Conservation (phyloP, 1,140 invertebrate species). For the Magallana angulata region DNA sequence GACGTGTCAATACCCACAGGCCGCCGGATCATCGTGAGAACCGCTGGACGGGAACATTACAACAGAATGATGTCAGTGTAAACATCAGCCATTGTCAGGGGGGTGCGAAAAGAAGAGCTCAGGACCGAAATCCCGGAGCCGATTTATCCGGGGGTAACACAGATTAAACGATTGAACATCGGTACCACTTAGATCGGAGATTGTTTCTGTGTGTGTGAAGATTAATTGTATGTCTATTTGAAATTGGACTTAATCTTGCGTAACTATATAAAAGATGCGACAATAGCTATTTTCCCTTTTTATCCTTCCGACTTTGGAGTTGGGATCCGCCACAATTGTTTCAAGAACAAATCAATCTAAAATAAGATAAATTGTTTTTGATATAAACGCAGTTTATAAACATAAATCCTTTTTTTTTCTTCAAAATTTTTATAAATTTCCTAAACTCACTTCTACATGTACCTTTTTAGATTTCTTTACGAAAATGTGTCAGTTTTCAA, state of each 20-base stretch:
- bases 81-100: background rate
- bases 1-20: slow-evolving; percentile 24
- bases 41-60: background rate
- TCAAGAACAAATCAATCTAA: too few relatives aligned
- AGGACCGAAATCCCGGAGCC: background rate
- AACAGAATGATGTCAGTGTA: slow-evolving; percentile 19
- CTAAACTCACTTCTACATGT: too few relatives aligned
- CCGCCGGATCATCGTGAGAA: slow-evolving; percentile 10
- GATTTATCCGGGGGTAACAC: background rate
- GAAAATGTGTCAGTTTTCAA: too few relatives aligned
- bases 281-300: background rate
- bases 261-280: background rate
- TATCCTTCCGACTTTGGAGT: background rate
- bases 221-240: background rate
- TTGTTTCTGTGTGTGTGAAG: background rate
- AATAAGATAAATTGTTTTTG: too few relatives aligned
- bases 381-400: too few relatives aligned
- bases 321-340: too few relatives aligned
- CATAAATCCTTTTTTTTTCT: too few relatives aligned
- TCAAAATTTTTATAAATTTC: too few relatives aligned
- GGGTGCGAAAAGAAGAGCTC: background rate
- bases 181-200: background rate
- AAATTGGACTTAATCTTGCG: background rate
- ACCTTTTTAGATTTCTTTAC: too few relatives aligned
- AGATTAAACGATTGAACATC: background rate